Conservation (phyloP, 1,140 invertebrate species). For the Catajapyx aquilonaris region DNA sequence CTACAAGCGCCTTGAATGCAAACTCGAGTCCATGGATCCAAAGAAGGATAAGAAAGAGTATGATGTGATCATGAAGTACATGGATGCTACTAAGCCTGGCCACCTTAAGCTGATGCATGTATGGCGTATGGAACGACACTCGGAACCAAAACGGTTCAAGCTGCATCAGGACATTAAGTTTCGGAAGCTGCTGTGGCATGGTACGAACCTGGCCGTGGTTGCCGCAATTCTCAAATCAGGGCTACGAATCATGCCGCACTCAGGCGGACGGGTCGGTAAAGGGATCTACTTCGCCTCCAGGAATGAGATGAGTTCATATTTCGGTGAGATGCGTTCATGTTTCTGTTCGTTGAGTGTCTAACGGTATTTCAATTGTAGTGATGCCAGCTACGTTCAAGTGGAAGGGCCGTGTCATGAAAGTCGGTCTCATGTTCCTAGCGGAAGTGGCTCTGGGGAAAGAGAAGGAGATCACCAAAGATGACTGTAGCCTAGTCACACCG, state of each 20-base stretch:
- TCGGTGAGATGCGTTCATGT: too few relatives aligned
- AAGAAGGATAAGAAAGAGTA: not conserved
- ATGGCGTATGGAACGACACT: constrained; percentile 20
- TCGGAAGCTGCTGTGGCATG: constrained; percentile 26
- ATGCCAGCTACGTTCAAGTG: too few relatives aligned
- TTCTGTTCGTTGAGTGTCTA: too few relatives aligned
- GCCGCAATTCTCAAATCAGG: constrained; percentile 26
- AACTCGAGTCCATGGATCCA: constrained; percentile 9
- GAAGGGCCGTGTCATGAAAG: too few relatives aligned
- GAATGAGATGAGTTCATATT: constrained; percentile 20
- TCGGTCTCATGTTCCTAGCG: constrained; percentile 24
- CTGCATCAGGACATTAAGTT: constrained; percentile 18
- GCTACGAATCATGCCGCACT: constrained; percentile 27
- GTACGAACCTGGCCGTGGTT: constrained; percentile 27
- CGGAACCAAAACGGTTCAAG: constrained; percentile 17
- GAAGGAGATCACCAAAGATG: constrained; percentile 17
- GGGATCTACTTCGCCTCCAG: constrained; percentile 29
- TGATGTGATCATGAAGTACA: constrained; percentile 17
- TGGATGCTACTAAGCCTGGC: constrained; percentile 15
- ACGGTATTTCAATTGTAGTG: too few relatives aligned
- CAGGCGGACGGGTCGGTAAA: constrained; percentile 23
- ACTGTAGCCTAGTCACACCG: constrained; percentile 17
- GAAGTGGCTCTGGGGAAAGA: constrained; percentile 25
- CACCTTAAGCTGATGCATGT: constrained; percentile 18
- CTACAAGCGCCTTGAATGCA: constrained; percentile 21